Conservation (phyloP, 2,797 vertebrate genomes). For the Phataginus tricuspis region DNA sequence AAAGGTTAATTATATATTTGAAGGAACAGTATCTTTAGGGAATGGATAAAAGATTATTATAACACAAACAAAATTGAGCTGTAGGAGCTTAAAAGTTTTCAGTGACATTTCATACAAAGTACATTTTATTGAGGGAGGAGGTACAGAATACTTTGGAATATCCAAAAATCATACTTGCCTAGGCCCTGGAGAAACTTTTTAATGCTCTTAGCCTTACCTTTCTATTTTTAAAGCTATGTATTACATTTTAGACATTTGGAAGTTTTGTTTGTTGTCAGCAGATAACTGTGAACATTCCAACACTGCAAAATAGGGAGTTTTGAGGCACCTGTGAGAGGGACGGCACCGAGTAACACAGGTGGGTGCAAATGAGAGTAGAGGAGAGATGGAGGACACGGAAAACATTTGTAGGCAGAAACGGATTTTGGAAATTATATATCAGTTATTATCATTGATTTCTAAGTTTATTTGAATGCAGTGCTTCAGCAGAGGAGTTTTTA, state of each 20-base stretch:
- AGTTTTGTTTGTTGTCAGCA: neutral
- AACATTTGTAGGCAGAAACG: neutral
- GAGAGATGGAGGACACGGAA: neutral
- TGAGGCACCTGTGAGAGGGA: neutral
- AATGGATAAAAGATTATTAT: neutral
- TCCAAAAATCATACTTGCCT: neutral
- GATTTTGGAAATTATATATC: neutral
- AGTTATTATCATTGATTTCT: neutral
- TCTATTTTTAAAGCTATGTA: conserved; percentile 13
- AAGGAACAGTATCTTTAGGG: neutral
- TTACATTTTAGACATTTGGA: neutral
- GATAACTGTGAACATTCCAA: neutral
- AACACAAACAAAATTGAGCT: neutral
- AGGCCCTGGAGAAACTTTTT: neutral
- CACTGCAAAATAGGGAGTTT: neutral
- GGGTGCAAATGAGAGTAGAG: no score
- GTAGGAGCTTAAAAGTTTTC: neutral
- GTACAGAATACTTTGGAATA: neutral
- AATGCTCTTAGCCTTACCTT: neutral
- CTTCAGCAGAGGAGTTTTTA: neutral
- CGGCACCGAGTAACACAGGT: rapidly evolving
- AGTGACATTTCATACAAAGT: neutral
- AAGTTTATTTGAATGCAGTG: neutral
- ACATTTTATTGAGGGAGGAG: neutral
- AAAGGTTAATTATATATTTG: neutral